phyloP scores from a whole-genome alignment of 2,797 vertebrate genomes.

The Aldrovandia affinis region DNA sequence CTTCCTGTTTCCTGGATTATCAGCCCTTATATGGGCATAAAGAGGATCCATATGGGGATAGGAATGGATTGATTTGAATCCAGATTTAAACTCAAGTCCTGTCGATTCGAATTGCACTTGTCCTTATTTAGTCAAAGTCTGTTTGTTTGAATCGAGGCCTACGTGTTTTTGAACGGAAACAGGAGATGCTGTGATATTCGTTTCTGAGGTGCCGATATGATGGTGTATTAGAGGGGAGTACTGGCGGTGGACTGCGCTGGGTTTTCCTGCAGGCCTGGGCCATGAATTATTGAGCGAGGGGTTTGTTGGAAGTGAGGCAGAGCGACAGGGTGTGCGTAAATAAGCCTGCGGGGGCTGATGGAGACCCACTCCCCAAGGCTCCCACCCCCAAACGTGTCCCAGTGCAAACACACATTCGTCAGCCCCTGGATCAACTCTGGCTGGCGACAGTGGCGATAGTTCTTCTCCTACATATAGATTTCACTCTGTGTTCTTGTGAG shows the following conservation, averaged over 20 bases:
- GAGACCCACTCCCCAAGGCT: background rate
- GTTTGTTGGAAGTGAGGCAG: slow-evolving; percentile 10
- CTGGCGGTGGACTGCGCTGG: background rate
- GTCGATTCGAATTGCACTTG: background rate
- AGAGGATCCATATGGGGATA: too few relatives aligned
- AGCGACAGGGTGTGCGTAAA: slow-evolving; percentile 4
- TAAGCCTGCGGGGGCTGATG: slow-evolving; percentile 5
- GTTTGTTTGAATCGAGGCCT: background rate
- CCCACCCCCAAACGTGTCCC: background rate
- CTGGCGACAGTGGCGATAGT: background rate
- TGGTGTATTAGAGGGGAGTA: background rate
- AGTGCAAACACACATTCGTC: slow-evolving; percentile 8
- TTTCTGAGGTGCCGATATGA: background rate
- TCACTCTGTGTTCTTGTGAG: background rate
- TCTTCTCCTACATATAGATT: background rate
- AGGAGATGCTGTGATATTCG: background rate
- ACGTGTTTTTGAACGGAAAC: background rate
- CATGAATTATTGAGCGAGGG: slow-evolving; percentile 30
- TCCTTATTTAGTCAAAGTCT: background rate
- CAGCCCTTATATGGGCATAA: too few relatives aligned
- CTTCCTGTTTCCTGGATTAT: too few relatives aligned
- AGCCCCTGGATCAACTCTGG: slow-evolving; percentile 4
- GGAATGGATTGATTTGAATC: too few relatives aligned
- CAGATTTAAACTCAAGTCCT: too few relatives aligned
- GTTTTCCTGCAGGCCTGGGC: background rate